Percentiles rank a stretch among this genome's conserved stretches.
Conservation (phyloP, 2,888 invertebrate species). For the Clusia tigrina region DNA sequence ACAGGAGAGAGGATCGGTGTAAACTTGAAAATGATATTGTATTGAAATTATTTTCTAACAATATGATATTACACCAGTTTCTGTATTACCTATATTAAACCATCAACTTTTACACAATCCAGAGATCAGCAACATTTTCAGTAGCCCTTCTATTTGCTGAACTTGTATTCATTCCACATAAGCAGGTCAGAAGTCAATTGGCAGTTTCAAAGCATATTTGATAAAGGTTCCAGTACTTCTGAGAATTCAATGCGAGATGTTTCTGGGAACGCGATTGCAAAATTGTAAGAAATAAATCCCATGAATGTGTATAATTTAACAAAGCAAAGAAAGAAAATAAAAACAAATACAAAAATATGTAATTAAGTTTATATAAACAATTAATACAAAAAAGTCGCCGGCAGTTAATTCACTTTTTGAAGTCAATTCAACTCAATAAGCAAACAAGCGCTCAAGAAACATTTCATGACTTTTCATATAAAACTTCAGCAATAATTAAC, state of each 20-base stretch:
- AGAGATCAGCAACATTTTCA: too few relatives aligned
- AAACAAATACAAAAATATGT: background rate
- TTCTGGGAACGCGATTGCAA: background rate
- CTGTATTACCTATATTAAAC: too few relatives aligned
- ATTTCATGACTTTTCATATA: too few relatives aligned
- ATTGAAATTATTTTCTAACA: too few relatives aligned
- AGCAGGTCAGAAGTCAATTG: background rate
- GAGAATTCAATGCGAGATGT: background rate
- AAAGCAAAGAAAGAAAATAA: too few relatives aligned
- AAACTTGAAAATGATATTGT: too few relatives aligned
- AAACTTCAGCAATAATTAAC: background rate
- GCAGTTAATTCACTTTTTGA: background rate
- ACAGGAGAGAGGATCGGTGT: too few relatives aligned
- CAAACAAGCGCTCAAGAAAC: background rate
- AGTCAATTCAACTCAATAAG: background rate
- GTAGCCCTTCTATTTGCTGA: too few relatives aligned
- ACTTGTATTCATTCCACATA: background rate
- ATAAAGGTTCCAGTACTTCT: background rate
- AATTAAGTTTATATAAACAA: background rate
- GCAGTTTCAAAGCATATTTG: background rate
- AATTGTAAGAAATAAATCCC: background rate
- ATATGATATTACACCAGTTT: too few relatives aligned
- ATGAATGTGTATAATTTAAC: background rate
- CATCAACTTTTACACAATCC: too few relatives aligned
- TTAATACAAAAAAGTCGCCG: slow-evolving; percentile 3